Conservation (phyloP, 2,888 invertebrate genomes). For the Lasiommata megera region DNA sequence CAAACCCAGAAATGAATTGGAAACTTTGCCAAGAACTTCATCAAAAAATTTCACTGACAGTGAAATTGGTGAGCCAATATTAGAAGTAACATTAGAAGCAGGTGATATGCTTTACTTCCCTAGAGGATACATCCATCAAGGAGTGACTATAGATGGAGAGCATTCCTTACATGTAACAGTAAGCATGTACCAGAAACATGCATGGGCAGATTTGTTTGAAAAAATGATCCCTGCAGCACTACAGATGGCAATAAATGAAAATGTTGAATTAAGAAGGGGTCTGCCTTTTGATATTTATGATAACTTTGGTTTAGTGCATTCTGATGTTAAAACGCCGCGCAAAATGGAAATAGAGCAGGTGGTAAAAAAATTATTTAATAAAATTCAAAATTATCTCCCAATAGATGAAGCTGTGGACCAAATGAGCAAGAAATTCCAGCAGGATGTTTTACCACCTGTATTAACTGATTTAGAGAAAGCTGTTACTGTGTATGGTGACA, state of each 20-base stretch:
- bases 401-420: slow-evolving; percentile 92
- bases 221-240: slow-evolving; percentile 89
- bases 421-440: slow-evolving; percentile 91
- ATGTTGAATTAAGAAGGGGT: slow-evolving; percentile 87
- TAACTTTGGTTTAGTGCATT: slow-evolving; percentile 87
- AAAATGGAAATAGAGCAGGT: slow-evolving; percentile 76
- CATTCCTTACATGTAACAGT: slow-evolving; percentile 98
- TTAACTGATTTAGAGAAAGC: slow-evolving; percentile 84
- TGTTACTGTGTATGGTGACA: slow-evolving; percentile 87
- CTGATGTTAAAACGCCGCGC: slow-evolving; percentile 68
- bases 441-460: slow-evolving; percentile 93
- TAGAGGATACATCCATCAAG: slow-evolving; percentile 93
- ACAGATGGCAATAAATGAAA: slow-evolving; percentile 85
- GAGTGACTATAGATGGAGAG: slow-evolving; percentile 86
- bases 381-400: slow-evolving; percentile 82
- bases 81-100: slow-evolving; percentile 89
- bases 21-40: slow-evolving; percentile 90
- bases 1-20: slow-evolving; percentile 85
- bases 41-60: slow-evolving; percentile 88
- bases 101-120: slow-evolving; percentile 98
- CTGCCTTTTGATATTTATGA: slow-evolving; percentile 90
- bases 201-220: slow-evolving; percentile 94
- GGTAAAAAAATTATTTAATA: slow-evolving; percentile 79
- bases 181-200: slow-evolving; percentile 94
- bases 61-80: slow-evolving; percentile 89